Evolutionary conservation across 2,797 vertebrate genomes (phyloP).

Genomic region (Oreochromis mossambicus): DNA sequence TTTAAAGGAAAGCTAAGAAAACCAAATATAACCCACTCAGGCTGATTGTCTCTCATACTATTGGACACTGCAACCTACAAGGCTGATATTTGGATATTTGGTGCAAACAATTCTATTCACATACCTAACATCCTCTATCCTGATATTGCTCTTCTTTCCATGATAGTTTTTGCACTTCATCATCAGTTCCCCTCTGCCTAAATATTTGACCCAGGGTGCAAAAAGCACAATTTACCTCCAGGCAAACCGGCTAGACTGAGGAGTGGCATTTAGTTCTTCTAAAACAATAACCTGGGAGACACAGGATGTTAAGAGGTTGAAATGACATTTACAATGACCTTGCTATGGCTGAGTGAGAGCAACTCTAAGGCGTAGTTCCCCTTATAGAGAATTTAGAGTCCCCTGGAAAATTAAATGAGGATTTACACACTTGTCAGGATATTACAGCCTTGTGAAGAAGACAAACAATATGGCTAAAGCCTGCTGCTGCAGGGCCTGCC

Average conservation of each 20-base stretch:
- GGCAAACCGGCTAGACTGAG: neutral
- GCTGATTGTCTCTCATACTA: neutral
- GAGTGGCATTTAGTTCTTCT: neutral
- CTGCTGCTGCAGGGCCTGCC: neutral
- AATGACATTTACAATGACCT: neutral
- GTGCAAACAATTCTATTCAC: neutral
- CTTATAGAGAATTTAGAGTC: neutral
- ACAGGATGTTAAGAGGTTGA: neutral
- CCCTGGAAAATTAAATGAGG: constrained; percentile 27
- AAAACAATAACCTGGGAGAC: neutral
- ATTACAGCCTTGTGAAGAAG: constrained; percentile 1
- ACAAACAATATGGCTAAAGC: constrained; percentile 18
- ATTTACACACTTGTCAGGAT: constrained; percentile 28
- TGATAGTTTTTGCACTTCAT: neutral
- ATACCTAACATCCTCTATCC: neutral
- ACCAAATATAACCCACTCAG: too few species aligned
- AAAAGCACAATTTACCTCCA: neutral
- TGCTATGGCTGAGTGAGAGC: neutral
- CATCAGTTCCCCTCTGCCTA: neutral
- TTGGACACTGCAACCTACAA: neutral
- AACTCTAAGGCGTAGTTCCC: neutral
- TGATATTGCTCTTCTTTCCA: neutral
- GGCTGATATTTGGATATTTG: neutral
- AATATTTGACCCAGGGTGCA: neutral
- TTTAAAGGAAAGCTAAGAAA: neutral